Percentiles rank a stretch among this genome's conserved stretches.
Conservation (phyloP, 1,140 invertebrate genomes). For the Hyles euphorbiae region DNA sequence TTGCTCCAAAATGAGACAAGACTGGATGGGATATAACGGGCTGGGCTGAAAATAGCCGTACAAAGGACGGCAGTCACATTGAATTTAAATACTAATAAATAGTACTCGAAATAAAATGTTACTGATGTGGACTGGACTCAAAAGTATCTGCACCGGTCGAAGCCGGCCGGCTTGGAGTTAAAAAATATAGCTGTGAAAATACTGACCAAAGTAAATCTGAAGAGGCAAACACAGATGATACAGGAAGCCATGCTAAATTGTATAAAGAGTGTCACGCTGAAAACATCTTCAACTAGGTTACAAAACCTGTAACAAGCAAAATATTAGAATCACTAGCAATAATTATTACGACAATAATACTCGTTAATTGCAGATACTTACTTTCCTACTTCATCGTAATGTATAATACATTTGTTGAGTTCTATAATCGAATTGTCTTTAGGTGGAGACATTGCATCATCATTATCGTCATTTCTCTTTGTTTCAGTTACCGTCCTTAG, state of each 20-base stretch:
- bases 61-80: no score
- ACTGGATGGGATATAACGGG: no score
- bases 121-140: no score
- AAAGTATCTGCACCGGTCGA: no score
- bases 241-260: slow-evolving; percentile 49
- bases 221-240: slow-evolving; percentile 51
- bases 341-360: neutral
- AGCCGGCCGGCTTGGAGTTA: no score
- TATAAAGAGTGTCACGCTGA: slow-evolving; percentile 44
- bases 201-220: slow-evolving; percentile 54
- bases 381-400: slow-evolving; percentile 39
- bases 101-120: no score
- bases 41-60: no score
- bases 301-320: slow-evolving; percentile 44
- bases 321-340: neutral
- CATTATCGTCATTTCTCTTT: neutral
- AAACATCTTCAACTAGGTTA: slow-evolving; percentile 40
- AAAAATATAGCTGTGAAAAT: neutral
- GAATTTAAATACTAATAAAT: no score
- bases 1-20: no score
- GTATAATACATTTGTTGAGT: slow-evolving; percentile 40
- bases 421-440: slow-evolving; percentile 11
- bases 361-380: slow-evolving; percentile 20
- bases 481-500: slow-evolving; percentile 27
- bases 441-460: neutral